phyloP scores from a whole-genome alignment of 2,888 invertebrate genomes.

The Tetranychus truncatus region DNA sequence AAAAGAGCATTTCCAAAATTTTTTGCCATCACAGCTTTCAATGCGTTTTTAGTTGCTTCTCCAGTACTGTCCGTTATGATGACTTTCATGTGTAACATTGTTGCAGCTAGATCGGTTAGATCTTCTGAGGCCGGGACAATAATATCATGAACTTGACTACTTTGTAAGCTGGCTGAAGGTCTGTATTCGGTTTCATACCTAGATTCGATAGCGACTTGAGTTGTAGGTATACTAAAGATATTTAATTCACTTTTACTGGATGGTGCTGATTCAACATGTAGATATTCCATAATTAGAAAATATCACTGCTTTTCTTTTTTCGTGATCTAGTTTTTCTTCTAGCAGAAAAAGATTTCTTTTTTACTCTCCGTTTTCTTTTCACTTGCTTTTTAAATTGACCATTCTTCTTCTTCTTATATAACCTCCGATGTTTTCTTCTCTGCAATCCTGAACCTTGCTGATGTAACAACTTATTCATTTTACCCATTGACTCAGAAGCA shows the following conservation, averaged over 20 bases:
- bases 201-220: background rate
- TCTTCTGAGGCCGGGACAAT: background rate
- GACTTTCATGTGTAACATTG: background rate
- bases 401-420: background rate
- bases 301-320: background rate
- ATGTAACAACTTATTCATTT: background rate
- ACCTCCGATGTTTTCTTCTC: background rate
- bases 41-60: background rate
- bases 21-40: background rate
- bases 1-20: background rate
- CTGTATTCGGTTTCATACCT: background rate
- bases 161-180: background rate
- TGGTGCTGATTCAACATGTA: constrained; percentile 1
- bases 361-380: too few species aligned
- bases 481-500: background rate
- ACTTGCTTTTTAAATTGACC: too few species aligned
- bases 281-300: background rate
- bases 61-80: background rate
- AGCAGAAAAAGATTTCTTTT: too few species aligned
- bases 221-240: background rate
- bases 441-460: too few species aligned
- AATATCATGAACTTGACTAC: background rate
- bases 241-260: background rate
- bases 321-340: too few species aligned
- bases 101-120: background rate